phyloP scores from a whole-genome alignment of 2,888 invertebrate species.

The Sepioteuthis lessoniana region DNA sequence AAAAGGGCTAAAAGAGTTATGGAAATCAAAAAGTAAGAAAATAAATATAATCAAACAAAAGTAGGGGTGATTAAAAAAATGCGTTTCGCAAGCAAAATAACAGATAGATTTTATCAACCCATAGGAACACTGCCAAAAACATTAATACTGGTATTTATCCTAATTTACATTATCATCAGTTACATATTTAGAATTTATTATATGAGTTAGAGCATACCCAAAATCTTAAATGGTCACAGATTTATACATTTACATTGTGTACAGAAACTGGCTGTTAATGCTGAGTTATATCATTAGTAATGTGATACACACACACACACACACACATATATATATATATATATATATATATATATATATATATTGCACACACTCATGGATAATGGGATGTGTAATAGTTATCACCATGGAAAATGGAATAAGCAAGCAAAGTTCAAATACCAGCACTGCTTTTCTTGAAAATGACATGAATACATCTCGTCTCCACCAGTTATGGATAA shows the following conservation, averaged over 20 bases:
- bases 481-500: too few species aligned
- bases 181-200: not conserved
- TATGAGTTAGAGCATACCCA: not conserved
- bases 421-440: too few species aligned
- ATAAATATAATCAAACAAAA: not conserved
- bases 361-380: too few species aligned
- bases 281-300: not conserved
- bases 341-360: too few species aligned
- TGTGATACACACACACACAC: too few species aligned
- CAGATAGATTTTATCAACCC: not conserved
- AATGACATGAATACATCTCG: too few species aligned
- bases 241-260: not conserved
- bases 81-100: not conserved
- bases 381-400: too few species aligned
- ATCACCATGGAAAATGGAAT: too few species aligned
- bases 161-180: not conserved
- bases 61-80: not conserved
- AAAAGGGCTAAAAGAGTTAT: not conserved
- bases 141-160: not conserved
- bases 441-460: too few species aligned
- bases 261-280: not conserved
- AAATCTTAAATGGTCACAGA: not conserved
- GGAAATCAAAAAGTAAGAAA: not conserved
- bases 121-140: not conserved
- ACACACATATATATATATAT: too few species aligned